Conservation (phyloP, 35 echinoderm and acorn worm species). For the Ophiothrix spiculata region DNA sequence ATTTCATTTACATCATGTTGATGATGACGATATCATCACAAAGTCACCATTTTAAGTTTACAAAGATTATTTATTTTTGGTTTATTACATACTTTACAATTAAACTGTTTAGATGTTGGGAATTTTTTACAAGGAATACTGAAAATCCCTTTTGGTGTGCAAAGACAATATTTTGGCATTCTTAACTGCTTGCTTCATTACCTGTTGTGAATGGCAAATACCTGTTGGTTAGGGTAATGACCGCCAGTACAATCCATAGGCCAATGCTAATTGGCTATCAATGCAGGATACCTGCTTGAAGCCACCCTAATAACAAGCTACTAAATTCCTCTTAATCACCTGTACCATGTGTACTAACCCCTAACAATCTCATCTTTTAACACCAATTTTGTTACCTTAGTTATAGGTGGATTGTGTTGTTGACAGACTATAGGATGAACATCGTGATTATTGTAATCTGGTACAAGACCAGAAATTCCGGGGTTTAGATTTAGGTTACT, state of each 20-base stretch:
- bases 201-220: not conserved
- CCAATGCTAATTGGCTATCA: not conserved
- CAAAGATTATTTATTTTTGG: too few relatives aligned
- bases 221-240: not conserved
- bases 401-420: not conserved
- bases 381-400: not conserved
- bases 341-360: slow-evolving; percentile 1
- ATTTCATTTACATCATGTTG: too few relatives aligned
- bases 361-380: slow-evolving; percentile 7
- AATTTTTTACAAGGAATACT: too few relatives aligned
- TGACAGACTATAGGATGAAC: not conserved
- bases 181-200: not conserved
- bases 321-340: not conserved
- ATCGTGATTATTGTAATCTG: not conserved
- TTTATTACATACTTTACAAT: too few relatives aligned
- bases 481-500: too few relatives aligned
- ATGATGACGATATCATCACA: too few relatives aligned
- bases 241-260: not conserved
- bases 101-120: too few relatives aligned
- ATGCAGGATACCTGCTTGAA: not conserved
- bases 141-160: too few relatives aligned
- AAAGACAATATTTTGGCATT: too few relatives aligned
- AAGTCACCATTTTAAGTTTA: too few relatives aligned
- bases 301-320: not conserved
- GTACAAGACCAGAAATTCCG: too few relatives aligned